Conservation (phyloP, 2,888 invertebrate species). For the Amaurobius ferox region DNA sequence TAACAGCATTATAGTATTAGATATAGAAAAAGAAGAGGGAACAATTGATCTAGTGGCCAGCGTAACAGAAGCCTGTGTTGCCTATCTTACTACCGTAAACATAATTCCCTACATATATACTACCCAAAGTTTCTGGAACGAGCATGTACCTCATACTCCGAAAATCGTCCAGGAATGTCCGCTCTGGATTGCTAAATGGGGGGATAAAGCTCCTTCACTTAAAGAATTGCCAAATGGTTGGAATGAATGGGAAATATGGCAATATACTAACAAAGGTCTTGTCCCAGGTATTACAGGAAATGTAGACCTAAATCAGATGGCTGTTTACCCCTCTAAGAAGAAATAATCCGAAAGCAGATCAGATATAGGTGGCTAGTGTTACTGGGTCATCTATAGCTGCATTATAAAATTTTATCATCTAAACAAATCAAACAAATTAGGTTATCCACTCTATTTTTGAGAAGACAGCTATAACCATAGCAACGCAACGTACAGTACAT, state of each 20-base stretch:
- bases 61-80: neutral
- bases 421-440: too few species aligned
- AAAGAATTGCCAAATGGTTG: neutral
- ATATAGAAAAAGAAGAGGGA: neutral
- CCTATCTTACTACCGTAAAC: neutral
- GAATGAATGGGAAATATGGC: neutral
- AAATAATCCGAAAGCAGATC: too few species aligned
- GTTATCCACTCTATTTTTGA: too few species aligned
- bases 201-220: neutral
- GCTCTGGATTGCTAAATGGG: neutral
- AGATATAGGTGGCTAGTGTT: too few species aligned
- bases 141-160: neutral
- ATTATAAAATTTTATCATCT: too few species aligned
- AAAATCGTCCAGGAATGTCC: neutral
- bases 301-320: neutral
- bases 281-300: neutral
- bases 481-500: too few species aligned
- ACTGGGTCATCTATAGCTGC: too few species aligned
- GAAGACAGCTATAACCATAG: too few species aligned
- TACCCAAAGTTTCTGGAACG: neutral
- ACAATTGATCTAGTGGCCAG: neutral
- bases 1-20: neutral
- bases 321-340: too few species aligned
- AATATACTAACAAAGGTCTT: neutral
- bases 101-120: neutral